phyloP scores from a whole-genome alignment of 2,888 invertebrate species.

The Sepioteuthis lessoniana region DNA sequence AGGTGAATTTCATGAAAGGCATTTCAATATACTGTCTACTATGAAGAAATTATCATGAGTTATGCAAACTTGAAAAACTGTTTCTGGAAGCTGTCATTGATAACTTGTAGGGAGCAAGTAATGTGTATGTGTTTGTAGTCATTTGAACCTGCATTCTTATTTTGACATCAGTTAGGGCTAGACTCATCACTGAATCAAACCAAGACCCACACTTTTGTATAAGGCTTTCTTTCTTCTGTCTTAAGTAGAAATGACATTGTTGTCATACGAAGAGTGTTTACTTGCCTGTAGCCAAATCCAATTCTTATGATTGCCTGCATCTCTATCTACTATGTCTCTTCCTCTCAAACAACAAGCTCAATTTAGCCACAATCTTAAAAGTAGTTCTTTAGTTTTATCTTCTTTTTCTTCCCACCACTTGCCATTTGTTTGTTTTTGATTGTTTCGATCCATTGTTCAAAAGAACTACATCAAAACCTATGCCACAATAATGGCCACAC shows the following conservation, averaged over 20 bases:
- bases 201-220: background rate
- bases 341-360: background rate
- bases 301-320: conserved; percentile 10
- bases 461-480: background rate
- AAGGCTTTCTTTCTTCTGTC: background rate
- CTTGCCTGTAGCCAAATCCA: background rate
- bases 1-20: too few relatives aligned
- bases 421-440: conserved; percentile 18
- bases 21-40: too few relatives aligned
- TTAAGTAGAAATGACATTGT: conserved; percentile 21
- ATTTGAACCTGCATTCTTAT: conserved; percentile 12
- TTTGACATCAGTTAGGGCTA: background rate
- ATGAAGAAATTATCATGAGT: too few relatives aligned
- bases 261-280: background rate
- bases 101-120: background rate
- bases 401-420: background rate
- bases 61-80: too few relatives aligned
- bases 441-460: background rate
- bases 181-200: background rate
- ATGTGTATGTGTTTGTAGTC: background rate
- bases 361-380: background rate
- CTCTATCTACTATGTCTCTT: conserved; percentile 16
- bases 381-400: conserved; percentile 33
- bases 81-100: background rate
- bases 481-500: background rate